Evolutionary conservation across 2,113 vertebrate species (phyloP).

Genomic region (Panthera leo): DNA sequence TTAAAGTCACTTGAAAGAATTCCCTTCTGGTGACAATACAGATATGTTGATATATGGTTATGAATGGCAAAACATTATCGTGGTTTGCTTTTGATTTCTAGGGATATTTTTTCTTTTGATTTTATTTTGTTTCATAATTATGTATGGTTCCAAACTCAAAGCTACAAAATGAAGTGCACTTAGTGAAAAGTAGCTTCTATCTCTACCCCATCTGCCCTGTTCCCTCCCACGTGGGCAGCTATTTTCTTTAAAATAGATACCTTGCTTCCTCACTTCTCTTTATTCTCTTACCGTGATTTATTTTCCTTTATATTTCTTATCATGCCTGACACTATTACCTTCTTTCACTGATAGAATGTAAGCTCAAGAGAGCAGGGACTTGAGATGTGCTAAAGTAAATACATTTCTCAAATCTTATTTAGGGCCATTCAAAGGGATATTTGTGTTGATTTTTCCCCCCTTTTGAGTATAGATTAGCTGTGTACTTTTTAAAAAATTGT

Average conservation of each 20-base stretch:
- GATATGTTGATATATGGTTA: background rate
- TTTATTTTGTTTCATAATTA: slow-evolving; percentile 39
- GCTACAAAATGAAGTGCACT: background rate
- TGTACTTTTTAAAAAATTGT: background rate
- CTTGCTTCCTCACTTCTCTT: background rate
- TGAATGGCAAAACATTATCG: no score
- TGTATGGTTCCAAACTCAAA: background rate
- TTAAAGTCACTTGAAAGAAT: background rate
- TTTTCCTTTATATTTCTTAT: background rate
- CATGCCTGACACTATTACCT: background rate
- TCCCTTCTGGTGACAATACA: background rate
- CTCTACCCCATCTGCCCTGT: background rate
- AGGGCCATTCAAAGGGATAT: background rate
- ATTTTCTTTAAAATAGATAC: background rate
- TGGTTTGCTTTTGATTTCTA: slow-evolving; percentile 25
- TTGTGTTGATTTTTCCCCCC: background rate
- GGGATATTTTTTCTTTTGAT: background rate
- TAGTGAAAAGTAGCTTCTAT: background rate
- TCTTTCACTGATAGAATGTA: background rate
- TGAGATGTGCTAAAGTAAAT: background rate
- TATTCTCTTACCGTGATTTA: background rate
- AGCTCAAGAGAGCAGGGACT: background rate
- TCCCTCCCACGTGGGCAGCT: background rate
- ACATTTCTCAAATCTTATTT: background rate
- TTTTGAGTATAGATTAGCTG: background rate